Base-by-base conservation (phyloP, 23 tunicate genomes). In the Halocynthia roretzi region DNA sequence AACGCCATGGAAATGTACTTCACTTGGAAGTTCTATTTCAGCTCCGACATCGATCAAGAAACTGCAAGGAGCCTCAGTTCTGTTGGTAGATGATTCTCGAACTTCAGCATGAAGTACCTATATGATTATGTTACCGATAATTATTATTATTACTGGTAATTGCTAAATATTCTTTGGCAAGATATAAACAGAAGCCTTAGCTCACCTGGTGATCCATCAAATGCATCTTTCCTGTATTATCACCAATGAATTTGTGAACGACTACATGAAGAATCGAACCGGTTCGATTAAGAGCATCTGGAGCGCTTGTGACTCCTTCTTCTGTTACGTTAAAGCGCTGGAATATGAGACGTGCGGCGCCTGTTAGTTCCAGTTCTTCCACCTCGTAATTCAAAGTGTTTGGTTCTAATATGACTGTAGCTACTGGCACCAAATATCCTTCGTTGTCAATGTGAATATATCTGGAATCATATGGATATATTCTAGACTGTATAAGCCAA, bases 31-130 rank as follows among this genome's bases (percentile, higher is more conserved):
- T 56, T 76, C 80, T 6, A 76, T 76, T 23, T 76, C 80, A 56
- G 80, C 80, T 56, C 68, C 61, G 40, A 44, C 67, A 15, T 76
- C 80, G 18, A 76, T 23, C 18, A 76, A 52, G 80, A 76, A 76
- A 76, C 80, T 76, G 57, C 80, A 76, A 8, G 80, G 80, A 7
- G 80, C 80, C 61, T 76, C 80, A 7, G 80, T 76, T 76, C 80
- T 56, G 68, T 76, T 76, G 51, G 20, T 76, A 52, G 68, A 31
- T 56, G 80, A 76, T 23, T 76, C 80, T 23, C 61, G 60, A 51
- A 76, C 80, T 76, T 76, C 80, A 53, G 57, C 80, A 52, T 76
- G 80, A 10, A 76, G 15, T 7, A 56, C 80, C 80, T 76, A 62
- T 7, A 72, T 0, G 5, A 51, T 15, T 1, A 1, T 60, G n/a